Percentiles rank a stretch among this genome's conserved stretches.
These are phyloP conservation scores for Naja naja DNA, from an alignment of 2,113 vertebrate species.

Conservation along the genomic window DNA sequence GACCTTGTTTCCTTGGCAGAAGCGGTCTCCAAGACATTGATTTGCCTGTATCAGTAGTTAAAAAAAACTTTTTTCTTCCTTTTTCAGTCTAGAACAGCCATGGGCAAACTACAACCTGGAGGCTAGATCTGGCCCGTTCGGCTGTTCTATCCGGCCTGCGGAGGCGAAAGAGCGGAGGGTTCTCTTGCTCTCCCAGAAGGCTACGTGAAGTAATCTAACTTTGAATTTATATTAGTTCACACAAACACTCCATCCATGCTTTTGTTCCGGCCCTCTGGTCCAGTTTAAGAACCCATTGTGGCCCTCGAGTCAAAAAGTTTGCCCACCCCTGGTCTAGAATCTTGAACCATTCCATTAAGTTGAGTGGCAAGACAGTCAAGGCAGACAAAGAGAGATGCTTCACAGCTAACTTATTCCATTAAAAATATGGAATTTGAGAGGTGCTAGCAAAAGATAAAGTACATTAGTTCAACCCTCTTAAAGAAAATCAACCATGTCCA, in stretches of 20 bases:
- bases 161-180: too few species aligned
- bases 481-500: not conserved
- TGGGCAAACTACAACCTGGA: too few species aligned
- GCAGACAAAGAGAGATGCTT: not conserved
- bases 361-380: not conserved
- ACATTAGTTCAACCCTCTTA: not conserved
- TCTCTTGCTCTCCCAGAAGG: too few species aligned
- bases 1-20: not conserved
- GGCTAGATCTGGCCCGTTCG: too few species aligned
- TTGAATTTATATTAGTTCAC: too few species aligned
- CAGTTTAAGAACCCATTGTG: too few species aligned
- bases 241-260: too few species aligned
- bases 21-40: not conserved
- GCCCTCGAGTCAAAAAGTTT: too few species aligned
- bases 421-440: not conserved
- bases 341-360: not conserved
- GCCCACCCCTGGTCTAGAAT: too few species aligned
- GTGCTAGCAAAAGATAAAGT: not conserved
- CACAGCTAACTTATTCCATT: not conserved
- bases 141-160: too few species aligned
- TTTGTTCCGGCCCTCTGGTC: too few species aligned
- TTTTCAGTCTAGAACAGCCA: not conserved
- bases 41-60: not conserved
- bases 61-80: not conserved
- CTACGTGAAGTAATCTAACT: too few species aligned